Percentiles rank a stretch among this genome's conserved stretches.
These are phyloP conservation scores for Pardalotus punctatus DNA, from an alignment of 2,113 vertebrate species.

Conservation along the genomic window DNA sequence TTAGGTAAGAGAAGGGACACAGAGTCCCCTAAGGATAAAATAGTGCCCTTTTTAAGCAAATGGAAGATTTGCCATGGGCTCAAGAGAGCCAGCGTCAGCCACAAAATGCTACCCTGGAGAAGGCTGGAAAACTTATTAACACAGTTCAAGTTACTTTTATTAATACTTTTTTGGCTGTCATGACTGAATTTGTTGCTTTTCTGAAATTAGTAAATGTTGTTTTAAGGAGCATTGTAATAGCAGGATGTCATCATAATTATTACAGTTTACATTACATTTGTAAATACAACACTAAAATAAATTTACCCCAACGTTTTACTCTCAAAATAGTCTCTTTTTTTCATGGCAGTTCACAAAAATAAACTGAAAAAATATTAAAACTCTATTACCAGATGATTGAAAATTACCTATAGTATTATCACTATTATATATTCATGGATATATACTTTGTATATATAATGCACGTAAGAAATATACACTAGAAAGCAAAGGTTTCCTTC, in stretches of 20 bases:
- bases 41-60: conserved; percentile 17
- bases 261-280: not conserved
- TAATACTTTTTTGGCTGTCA: not conserved
- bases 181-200: not conserved
- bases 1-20: conserved; percentile 24
- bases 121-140: not conserved
- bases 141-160: not conserved
- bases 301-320: not conserved
- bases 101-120: not conserved
- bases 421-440: not conserved
- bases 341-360: not conserved
- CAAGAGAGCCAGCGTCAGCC: not conserved
- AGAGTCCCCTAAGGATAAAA: conserved; percentile 22
- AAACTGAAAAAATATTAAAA: not conserved
- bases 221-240: not conserved
- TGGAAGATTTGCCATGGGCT: conserved; percentile 11
- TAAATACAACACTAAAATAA: not conserved
- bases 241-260: not conserved
- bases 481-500: not conserved
- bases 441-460: not conserved
- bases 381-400: not conserved
- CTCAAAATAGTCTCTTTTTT: not conserved
- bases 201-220: not conserved
- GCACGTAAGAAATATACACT: not conserved
- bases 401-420: not conserved